phyloP scores from a whole-genome alignment of 2,113 vertebrate species.

The Eulacestoma nigropectus region DNA sequence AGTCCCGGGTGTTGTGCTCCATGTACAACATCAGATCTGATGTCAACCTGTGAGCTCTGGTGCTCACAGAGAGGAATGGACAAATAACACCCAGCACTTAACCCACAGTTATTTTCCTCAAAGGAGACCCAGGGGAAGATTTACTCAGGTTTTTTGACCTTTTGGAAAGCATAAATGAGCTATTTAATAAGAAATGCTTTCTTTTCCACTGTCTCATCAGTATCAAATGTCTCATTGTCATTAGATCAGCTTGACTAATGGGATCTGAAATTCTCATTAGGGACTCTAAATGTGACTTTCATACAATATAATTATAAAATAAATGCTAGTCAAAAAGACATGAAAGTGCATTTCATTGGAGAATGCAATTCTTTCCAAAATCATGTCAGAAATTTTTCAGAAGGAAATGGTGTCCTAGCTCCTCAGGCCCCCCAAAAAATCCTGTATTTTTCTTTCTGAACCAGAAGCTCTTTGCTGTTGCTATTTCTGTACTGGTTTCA shows the following conservation, averaged over 20 bases:
- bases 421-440: background rate
- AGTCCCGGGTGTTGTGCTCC: background rate
- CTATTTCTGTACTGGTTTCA: background rate
- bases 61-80: background rate
- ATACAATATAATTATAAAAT: background rate
- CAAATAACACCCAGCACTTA: background rate
- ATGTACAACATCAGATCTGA: background rate
- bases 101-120: background rate
- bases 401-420: background rate
- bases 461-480: background rate
- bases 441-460: background rate
- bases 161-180: background rate
- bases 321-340: background rate
- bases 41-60: background rate
- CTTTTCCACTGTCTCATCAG: background rate
- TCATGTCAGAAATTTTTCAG: background rate
- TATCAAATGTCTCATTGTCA: background rate
- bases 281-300: background rate
- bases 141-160: background rate
- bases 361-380: background rate
- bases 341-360: background rate
- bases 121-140: background rate
- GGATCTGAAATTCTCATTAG: background rate
- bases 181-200: background rate
- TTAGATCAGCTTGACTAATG: slow-evolving; percentile 20